These are phyloP conservation scores for Cephonodes hylas DNA, from an alignment of 2,888 invertebrate genomes.

Conservation along the genomic window DNA sequence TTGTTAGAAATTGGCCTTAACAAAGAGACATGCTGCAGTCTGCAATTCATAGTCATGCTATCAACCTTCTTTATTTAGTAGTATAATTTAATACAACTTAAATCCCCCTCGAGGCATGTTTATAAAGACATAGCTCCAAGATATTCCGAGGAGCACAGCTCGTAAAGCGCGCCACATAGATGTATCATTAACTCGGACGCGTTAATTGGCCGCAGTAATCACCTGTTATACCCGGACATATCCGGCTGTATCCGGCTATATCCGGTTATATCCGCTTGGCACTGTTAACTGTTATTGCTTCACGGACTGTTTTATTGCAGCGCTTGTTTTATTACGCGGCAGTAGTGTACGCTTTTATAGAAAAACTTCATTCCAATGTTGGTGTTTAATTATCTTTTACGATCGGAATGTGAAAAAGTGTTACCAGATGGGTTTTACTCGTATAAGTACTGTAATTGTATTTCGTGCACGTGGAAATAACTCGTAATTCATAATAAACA, in stretches of 20 bases:
- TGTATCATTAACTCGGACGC: constrained; percentile 31
- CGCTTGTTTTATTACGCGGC: constrained; percentile 35
- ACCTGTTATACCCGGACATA: constrained; percentile 46
- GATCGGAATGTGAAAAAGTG: background rate
- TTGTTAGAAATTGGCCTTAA: no score
- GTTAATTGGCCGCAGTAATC: constrained; percentile 56
- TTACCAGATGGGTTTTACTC: background rate
- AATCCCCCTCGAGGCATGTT: no score
- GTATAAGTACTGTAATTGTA: no score
- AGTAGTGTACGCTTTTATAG: constrained; percentile 5
- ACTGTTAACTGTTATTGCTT: constrained; percentile 52
- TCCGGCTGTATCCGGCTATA: constrained; percentile 38
- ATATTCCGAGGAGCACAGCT: background rate
- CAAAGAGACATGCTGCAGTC: no score
- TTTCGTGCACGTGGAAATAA: no score
- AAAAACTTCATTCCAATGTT: constrained; percentile 10
- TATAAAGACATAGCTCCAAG: background rate
- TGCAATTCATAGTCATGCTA: no score
- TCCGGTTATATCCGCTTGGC: constrained; percentile 34
- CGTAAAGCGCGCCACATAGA: constrained; percentile 14
- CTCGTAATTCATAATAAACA: no score
- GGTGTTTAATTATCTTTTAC: constrained; percentile 8
- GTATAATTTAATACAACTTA: no score
- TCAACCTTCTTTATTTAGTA: no score
- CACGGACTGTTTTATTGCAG: constrained; percentile 43